These are phyloP conservation scores for Myotis planiceps DNA, from an alignment of 2,797 vertebrate species.

Conservation along the genomic window DNA sequence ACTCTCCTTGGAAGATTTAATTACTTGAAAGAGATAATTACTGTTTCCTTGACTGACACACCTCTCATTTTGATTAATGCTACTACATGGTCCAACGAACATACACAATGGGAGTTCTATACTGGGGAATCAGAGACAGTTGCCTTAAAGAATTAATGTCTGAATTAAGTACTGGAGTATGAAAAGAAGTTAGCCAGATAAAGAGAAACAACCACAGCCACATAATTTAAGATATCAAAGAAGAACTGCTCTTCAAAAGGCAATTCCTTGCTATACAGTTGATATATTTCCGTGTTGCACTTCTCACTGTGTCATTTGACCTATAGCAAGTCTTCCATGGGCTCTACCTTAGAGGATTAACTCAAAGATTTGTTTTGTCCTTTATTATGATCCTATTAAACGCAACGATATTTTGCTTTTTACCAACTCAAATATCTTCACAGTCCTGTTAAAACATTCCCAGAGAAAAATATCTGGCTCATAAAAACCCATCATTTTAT, in stretches of 20 bases:
- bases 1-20: neutral
- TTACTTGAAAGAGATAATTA: neutral
- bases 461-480: neutral
- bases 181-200: neutral
- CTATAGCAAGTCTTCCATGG: neutral
- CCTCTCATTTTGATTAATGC: constrained; percentile 43
- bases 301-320: neutral
- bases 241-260: neutral
- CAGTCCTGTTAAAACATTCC: neutral
- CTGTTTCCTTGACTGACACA: neutral
- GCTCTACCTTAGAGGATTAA: neutral
- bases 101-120: neutral
- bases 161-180: neutral
- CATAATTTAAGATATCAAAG: neutral
- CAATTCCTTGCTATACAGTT: neutral
- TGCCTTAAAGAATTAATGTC: neutral
- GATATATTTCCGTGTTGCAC: neutral
- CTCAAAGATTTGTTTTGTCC: neutral
- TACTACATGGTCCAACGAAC: neutral
- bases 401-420: neutral
- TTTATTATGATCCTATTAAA: neutral
- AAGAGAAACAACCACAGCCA: neutral
- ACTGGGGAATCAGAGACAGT: neutral
- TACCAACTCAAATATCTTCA: neutral
- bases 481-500: neutral